Evolutionary conservation across 2,113 vertebrate species (phyloP).

Genomic region (Natator depressus): DNA sequence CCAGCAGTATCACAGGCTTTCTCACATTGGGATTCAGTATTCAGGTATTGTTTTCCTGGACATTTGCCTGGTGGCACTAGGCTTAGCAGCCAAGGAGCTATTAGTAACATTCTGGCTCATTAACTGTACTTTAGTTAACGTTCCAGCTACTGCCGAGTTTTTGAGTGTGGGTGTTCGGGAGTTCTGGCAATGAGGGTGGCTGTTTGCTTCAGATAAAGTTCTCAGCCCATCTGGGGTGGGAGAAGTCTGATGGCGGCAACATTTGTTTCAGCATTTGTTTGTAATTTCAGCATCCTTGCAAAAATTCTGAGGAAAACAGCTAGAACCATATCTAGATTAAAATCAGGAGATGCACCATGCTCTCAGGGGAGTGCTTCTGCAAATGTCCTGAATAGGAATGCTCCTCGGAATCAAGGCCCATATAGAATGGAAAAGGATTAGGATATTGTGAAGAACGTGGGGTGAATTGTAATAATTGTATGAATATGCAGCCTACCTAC

Average conservation of each 20-base stretch:
- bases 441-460: neutral
- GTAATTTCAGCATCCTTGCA: neutral
- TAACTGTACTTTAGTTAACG: conserved; percentile 6
- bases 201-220: neutral
- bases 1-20: neutral
- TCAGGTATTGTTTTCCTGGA: conserved; percentile 8
- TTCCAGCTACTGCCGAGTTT: neutral
- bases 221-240: neutral
- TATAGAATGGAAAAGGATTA: neutral
- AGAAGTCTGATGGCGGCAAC: neutral
- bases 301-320: neutral
- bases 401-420: neutral
- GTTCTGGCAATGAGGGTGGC: neutral
- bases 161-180: neutral
- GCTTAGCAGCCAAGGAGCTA: neutral
- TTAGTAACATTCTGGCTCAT: conserved; percentile 1
- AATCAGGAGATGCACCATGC: neutral
- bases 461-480: neutral
- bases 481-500: neutral
- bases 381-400: neutral
- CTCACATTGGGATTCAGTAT: neutral
- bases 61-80: conserved; percentile 12
- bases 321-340: rapidly evolving
- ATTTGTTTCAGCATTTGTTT: too few species aligned
- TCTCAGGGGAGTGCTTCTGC: neutral